Evolutionary conservation across 2,888 invertebrate genomes (phyloP).

Genomic region (Tolmerus cingulatus): DNA sequence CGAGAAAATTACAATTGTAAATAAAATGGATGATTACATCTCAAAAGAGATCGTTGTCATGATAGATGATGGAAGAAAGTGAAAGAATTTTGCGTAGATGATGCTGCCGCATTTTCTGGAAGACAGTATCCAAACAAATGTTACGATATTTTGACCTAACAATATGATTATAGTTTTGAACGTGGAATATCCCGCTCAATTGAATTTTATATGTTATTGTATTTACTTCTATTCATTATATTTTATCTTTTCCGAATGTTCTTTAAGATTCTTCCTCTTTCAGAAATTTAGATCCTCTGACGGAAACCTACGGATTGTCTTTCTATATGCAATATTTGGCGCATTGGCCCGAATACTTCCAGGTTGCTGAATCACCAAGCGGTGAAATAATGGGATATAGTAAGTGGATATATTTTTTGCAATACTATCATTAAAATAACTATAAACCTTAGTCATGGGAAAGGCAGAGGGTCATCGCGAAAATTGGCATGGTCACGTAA

Average conservation of each 20-base stretch:
- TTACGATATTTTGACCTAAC: too few relatives aligned
- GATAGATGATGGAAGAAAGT: too few relatives aligned
- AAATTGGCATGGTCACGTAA: slow-evolving; percentile 99
- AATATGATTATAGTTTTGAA: too few relatives aligned
- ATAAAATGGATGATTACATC: too few relatives aligned
- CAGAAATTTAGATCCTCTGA: slow-evolving; percentile 95
- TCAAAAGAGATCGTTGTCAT: too few relatives aligned
- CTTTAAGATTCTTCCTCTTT: slow-evolving; percentile 54
- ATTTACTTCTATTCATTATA: too few relatives aligned
- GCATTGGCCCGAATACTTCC: slow-evolving; percentile 99
- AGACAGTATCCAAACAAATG: too few relatives aligned
- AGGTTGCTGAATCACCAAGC: slow-evolving; percentile 94
- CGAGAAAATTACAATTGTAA: too few relatives aligned
- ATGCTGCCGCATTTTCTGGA: too few relatives aligned
- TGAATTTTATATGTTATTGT: too few relatives aligned
- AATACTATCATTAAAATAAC: background rate
- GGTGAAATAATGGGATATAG: slow-evolving; percentile 99
- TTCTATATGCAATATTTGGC: slow-evolving; percentile 98
- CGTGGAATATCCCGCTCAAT: too few relatives aligned
- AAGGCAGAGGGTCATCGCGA: slow-evolving; percentile 96
- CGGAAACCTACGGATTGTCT: slow-evolving; percentile 94
- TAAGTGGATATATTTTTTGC: slow-evolving; percentile 65
- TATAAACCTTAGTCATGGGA: slow-evolving; percentile 88
- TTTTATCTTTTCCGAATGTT: background rate
- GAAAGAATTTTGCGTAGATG: too few relatives aligned